These are phyloP conservation scores for Trachelus stipa DNA, from an alignment of 2,888 invertebrate genomes.

Conservation along the genomic window DNA sequence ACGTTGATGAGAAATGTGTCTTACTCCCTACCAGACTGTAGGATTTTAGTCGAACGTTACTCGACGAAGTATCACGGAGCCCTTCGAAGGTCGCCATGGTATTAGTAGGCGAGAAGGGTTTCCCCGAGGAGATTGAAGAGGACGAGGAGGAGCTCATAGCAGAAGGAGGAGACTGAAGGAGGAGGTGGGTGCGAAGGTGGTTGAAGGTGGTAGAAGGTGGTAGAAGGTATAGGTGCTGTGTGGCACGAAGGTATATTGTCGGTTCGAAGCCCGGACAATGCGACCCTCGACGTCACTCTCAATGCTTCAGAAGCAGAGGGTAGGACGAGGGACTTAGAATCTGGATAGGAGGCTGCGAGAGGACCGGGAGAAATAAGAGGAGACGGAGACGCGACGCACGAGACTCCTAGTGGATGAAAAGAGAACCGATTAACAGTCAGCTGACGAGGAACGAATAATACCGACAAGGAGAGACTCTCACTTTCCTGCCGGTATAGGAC, in stretches of 20 bases:
- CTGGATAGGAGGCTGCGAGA: conserved; percentile 35
- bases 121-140: conserved; percentile 19
- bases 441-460: conserved; percentile 51
- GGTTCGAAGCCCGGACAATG: conserved; percentile 51
- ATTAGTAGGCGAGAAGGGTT: conserved; percentile 32
- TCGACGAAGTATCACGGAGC: too few relatives aligned
- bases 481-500: conserved; percentile 44
- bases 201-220: conserved; percentile 11
- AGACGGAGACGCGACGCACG: conserved; percentile 13
- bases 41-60: too few relatives aligned
- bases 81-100: not conserved
- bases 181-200: conserved; percentile 25
- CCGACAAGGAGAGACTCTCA: conserved; percentile 43
- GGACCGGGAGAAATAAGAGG: conserved; percentile 12
- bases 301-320: conserved; percentile 41
- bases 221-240: not conserved
- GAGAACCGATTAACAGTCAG: conserved; percentile 53
- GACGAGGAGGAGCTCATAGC: not conserved
- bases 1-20: too few relatives aligned
- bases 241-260: conserved; percentile 35
- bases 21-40: too few relatives aligned
- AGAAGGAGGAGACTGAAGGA: not conserved
- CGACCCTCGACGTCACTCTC: conserved; percentile 57
- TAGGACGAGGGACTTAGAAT: conserved; percentile 43
- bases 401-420: conserved; percentile 12